These are phyloP conservation scores for Anhinga rufa DNA, from an alignment of 2,113 vertebrate species.

Conservation along the genomic window DNA sequence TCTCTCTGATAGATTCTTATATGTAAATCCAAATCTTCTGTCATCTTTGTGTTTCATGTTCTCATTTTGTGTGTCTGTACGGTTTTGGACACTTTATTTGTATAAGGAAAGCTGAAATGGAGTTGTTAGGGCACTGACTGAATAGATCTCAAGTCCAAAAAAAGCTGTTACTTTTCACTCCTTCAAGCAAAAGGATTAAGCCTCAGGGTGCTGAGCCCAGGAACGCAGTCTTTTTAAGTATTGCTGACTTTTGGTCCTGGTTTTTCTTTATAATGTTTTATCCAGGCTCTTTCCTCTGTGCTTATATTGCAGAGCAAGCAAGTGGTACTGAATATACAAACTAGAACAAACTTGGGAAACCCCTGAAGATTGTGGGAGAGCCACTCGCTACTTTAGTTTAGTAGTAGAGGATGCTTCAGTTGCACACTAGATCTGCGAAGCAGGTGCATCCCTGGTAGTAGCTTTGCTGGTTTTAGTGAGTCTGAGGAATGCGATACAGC, in stretches of 20 bases:
- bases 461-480: background rate
- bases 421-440: background rate
- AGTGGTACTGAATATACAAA: background rate
- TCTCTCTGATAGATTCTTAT: background rate
- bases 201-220: background rate
- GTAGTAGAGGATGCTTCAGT: background rate
- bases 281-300: background rate
- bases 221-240: background rate
- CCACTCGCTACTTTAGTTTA: background rate
- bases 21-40: background rate
- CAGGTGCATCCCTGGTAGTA: background rate
- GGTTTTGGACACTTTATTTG: background rate
- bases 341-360: background rate
- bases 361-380: background rate
- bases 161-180: background rate
- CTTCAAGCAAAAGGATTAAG: background rate
- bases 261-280: background rate
- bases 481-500: background rate
- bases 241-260: background rate
- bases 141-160: background rate
- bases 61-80: background rate
- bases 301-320: background rate
- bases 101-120: background rate
- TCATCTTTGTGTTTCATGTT: background rate
- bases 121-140: background rate